These are phyloP conservation scores for Montipora capricornis DNA, from an alignment of 64 coral and sea anemone species.

Conservation along the genomic window DNA sequence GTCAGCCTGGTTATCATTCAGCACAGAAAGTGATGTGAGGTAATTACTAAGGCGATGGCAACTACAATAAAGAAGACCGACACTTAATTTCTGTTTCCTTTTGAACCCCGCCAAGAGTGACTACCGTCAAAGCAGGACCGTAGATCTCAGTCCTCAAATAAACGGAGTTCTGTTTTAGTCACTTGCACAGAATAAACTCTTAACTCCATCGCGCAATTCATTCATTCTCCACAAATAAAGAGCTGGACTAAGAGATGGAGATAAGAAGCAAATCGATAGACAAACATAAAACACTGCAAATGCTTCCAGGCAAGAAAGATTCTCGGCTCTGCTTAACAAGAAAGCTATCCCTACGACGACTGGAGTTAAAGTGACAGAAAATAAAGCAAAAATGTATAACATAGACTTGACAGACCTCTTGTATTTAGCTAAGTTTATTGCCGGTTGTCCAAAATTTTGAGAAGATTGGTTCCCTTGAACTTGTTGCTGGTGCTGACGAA, in stretches of 20 bases:
- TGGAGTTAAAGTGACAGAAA: neutral
- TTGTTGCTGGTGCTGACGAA: neutral
- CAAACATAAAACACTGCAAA: no score
- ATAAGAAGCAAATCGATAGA: no score
- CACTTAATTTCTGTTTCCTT: neutral
- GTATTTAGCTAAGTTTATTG: neutral
- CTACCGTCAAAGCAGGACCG: no score
- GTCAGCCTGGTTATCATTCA: no score
- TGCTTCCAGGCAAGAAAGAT: no score
- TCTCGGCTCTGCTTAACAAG: neutral
- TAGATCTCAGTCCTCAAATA: no score
- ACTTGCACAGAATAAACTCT: no score
- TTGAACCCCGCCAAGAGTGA: neutral
- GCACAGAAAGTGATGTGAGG: no score
- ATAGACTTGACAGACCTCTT: neutral
- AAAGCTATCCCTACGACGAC: neutral
- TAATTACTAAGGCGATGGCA: no score
- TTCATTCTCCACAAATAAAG: constrained; percentile 29
- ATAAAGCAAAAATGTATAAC: neutral
- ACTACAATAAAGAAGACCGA: no score
- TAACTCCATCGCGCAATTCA: neutral
- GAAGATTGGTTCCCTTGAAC: neutral
- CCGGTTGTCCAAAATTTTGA: neutral
- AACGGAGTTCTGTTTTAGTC: no score
- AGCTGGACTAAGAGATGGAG: no score